Evolutionary conservation across 2,113 vertebrate species (phyloP).

Genomic region (Anarhynchus alexandrinus): DNA sequence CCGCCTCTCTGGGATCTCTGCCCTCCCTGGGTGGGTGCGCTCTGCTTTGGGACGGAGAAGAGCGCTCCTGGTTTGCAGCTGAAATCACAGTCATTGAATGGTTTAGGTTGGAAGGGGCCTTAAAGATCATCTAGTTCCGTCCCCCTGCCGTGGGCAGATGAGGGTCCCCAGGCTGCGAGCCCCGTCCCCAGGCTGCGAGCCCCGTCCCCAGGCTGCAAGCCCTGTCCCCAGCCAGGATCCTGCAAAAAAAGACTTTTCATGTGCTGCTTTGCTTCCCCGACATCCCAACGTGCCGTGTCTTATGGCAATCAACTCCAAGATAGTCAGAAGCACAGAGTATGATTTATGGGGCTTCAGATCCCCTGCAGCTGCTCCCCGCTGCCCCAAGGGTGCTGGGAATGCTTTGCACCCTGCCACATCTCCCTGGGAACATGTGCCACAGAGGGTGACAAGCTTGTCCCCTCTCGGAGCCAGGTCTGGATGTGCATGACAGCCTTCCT

Average conservation of each 20-base stretch:
- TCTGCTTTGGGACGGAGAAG: not conserved
- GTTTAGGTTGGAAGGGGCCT: too few relatives aligned
- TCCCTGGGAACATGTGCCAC: not conserved
- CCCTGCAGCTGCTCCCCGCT: not conserved
- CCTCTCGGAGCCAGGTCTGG: not conserved
- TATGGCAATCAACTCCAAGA: not conserved
- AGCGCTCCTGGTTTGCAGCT: not conserved
- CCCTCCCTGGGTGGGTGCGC: not conserved
- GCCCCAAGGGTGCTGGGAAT: not conserved
- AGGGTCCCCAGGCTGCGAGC: not conserved
- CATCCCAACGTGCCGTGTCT: accelerated
- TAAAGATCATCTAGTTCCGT: too few relatives aligned
- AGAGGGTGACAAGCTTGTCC: not conserved
- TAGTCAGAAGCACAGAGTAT: not conserved
- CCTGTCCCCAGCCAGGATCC: not conserved
- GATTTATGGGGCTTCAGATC: not conserved
- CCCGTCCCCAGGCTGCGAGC: not conserved
- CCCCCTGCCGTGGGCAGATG: not conserved
- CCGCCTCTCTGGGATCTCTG: not conserved
- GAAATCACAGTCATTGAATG: not conserved
- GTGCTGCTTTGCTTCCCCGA: not conserved
- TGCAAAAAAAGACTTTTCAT: not conserved
- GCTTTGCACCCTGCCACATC: not conserved
- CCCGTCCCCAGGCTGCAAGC: not conserved
- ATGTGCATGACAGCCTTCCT: not conserved